Evolutionary conservation across 2,888 invertebrate genomes (phyloP).

Genomic region (Xestia xanthographa): DNA sequence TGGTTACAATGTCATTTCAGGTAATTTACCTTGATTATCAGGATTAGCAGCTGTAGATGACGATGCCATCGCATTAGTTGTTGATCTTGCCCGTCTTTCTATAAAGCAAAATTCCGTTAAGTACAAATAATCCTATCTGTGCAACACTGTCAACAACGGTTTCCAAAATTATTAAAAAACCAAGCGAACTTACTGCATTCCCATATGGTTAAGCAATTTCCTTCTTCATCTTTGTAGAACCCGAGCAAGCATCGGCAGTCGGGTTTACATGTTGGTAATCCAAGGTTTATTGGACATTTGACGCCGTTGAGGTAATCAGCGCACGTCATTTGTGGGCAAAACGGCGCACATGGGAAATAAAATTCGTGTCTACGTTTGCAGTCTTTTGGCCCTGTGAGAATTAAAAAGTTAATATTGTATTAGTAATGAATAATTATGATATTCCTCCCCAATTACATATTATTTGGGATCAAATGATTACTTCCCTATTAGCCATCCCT

Average conservation of each 20-base stretch:
- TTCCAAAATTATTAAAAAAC: background rate
- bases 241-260: constrained; percentile 64
- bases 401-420: background rate
- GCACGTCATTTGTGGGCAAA: constrained; percentile 53
- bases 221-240: constrained; percentile 59
- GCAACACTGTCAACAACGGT: background rate
- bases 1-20: background rate
- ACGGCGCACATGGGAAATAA: constrained; percentile 34
- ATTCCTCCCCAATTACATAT: background rate
- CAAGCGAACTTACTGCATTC: constrained; percentile 62
- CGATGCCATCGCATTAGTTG: background rate
- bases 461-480: background rate
- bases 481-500: background rate
- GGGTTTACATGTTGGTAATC: constrained; percentile 47
- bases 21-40: constrained; percentile 21
- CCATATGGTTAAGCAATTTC: constrained; percentile 58
- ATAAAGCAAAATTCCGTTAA: background rate
- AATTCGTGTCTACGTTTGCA: constrained; percentile 39
- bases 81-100: constrained; percentile 28
- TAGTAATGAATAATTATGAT: background rate
- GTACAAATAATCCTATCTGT: background rate
- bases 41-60: constrained; percentile 3
- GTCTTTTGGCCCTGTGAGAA: constrained; percentile 33
- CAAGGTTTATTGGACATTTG: constrained; percentile 4
- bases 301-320: constrained; percentile 39